phyloP scores from a whole-genome alignment of 1,140 invertebrate genomes.

The Leptestheria dahalacensis region DNA sequence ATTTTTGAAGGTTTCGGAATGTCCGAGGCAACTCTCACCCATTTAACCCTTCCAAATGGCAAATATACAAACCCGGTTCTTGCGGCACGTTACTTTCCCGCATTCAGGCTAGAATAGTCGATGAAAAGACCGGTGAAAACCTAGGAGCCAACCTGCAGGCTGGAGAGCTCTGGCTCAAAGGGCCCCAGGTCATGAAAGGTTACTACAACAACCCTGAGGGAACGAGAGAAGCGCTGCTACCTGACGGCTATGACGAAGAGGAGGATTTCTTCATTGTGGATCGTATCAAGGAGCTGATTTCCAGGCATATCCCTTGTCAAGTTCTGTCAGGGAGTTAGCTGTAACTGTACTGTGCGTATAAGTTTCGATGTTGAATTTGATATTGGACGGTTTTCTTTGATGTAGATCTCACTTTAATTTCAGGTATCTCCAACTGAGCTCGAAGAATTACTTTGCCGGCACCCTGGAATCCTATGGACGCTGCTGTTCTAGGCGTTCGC shows the following conservation, averaged over 20 bases:
- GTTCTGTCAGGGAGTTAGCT: too few relatives aligned
- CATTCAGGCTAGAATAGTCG: slow-evolving; percentile 8
- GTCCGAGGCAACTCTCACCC: slow-evolving; percentile 8
- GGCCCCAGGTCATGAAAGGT: too few relatives aligned
- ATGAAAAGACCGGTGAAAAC: not conserved
- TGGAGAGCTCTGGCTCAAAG: slow-evolving; percentile 48
- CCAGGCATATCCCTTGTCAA: slow-evolving; percentile 49
- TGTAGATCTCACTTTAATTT: not conserved
- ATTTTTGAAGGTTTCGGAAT: slow-evolving; percentile 14
- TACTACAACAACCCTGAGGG: slow-evolving; percentile 56
- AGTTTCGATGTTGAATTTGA: not conserved
- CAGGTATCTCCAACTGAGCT: slow-evolving; percentile 75
- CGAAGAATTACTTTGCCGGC: slow-evolving; percentile 60
- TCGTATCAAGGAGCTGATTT: too few relatives aligned
- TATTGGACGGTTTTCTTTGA: not conserved
- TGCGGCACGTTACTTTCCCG: not conserved
- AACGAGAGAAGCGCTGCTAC: slow-evolving; percentile 47
- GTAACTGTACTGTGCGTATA: too few relatives aligned
- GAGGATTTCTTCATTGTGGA: too few relatives aligned
- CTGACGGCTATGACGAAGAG: slow-evolving; percentile 54
- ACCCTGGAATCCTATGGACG: too few relatives aligned
- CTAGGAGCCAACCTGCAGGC: slow-evolving; percentile 26
- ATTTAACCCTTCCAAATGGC: not conserved
- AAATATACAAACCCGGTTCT: slow-evolving; percentile 2
- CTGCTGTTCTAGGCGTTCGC: too few relatives aligned